Base-by-base conservation (phyloP, 2,888 invertebrate species). In the Metalampra italica region DNA sequence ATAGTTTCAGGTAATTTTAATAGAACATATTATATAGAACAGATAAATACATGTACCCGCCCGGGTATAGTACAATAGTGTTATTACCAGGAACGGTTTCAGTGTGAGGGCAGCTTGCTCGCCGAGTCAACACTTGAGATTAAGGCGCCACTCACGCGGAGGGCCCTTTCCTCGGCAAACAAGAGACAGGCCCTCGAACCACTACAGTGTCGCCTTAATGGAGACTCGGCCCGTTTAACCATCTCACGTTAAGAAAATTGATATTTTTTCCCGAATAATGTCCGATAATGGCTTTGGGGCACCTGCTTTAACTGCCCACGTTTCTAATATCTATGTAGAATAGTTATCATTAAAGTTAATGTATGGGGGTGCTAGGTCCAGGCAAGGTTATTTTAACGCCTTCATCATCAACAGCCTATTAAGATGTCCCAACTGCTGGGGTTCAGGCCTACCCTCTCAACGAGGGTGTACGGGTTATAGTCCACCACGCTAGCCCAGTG, bases 121-220 rank as follows among this genome's bases (percentile, higher is more conserved):
- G 74, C 79, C 71, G 71, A 77, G 76, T 71, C 74, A 74, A 75
- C 82, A 78, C 85, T 87, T 56, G 68, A 80, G 82, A 85, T 86
- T 87, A 87, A 78, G 82, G 79, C 73, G 68, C 66, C 75, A 62
- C 86, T 84, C 58, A 59, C 70, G 64, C 55, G 80, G 83, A 62
- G 76, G 74, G 57, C 80, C 82, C 56, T 66, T 62, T 66, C 68
- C 71, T 75, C 71, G 63, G 64, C 76, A 80, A 82, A 84, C 83
- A 82, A 82, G 75, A 70, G 78, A 67, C 73, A 70, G 68, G 50
- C 76, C 68, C 82, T 83, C 75, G 77, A 83, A 77, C 66, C 73
- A 59, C 77, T 78, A 60, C 60, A 64, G 52, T 52, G 60, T 54
- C 65, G 68, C 70, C 71, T 67, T 79, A 82, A 84, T 80, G 76